Percentiles rank a stretch among this genome's conserved stretches.
These are phyloP conservation scores for Psittacula derbiana DNA, from an alignment of 2,797 vertebrate species.

Conservation along the genomic window DNA sequence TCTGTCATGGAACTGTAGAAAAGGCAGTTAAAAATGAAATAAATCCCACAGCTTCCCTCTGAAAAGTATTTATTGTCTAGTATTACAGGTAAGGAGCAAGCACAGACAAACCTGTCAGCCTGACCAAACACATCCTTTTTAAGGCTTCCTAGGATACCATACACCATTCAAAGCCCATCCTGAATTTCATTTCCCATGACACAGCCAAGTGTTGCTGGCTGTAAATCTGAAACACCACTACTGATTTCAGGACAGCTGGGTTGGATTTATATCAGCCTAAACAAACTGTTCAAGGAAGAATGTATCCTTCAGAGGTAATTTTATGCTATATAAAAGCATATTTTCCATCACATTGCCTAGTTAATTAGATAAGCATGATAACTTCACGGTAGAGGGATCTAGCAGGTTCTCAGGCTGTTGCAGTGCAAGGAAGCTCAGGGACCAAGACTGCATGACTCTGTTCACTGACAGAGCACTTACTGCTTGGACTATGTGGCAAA, in stretches of 20 bases:
- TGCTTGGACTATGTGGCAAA: not conserved
- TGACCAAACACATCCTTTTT: not conserved
- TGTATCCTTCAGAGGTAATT: not conserved
- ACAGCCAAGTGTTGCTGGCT: not conserved
- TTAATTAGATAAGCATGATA: not conserved
- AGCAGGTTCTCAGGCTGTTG: not conserved
- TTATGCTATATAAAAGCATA: not conserved
- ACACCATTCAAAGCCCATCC: not conserved
- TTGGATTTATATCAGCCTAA: not conserved
- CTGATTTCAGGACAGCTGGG: not conserved
- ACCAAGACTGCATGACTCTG: not conserved
- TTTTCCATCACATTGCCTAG: not conserved
- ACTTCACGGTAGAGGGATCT: not conserved
- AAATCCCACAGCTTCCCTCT: not conserved
- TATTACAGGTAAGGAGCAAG: not conserved
- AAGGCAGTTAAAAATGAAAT: not conserved
- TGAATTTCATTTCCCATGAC: not conserved
- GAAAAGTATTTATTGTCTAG: not conserved
- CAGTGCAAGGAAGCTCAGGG: not conserved
- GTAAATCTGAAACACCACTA: not conserved
- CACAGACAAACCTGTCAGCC: not conserved
- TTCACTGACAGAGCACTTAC: not conserved
- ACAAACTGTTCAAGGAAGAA: not conserved
- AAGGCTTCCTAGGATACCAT: not conserved
- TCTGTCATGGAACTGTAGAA: not conserved